A percentile compares a stretch with the other conserved stretches of the same genome.
These are phyloP conservation scores for Lanius ludovicianus DNA, from an alignment of 2,113 vertebrate genomes.

Conservation along the genomic window DNA sequence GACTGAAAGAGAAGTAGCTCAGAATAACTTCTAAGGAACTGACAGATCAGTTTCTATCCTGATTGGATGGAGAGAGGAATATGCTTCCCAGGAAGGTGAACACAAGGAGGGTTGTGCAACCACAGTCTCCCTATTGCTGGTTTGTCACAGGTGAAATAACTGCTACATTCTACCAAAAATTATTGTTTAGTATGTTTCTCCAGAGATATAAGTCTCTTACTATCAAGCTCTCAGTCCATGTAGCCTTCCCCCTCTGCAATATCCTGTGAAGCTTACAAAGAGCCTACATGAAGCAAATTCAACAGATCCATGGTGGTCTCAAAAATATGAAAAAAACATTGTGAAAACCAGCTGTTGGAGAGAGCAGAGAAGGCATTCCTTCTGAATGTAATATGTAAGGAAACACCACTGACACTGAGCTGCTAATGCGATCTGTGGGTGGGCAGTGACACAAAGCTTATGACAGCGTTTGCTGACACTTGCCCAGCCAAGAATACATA, in stretches of 20 bases:
- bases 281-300: neutral
- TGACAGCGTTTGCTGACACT: fast-evolving
- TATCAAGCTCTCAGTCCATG: neutral
- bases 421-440: neutral
- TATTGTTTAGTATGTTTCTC: neutral
- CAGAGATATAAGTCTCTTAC: neutral
- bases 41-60: neutral
- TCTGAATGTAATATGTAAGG: neutral
- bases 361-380: neutral
- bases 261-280: neutral
- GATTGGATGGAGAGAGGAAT: neutral
- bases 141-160: neutral
- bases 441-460: neutral
- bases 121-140: neutral
- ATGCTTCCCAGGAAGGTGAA: neutral
- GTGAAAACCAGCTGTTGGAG: neutral
- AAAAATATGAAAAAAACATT: neutral
- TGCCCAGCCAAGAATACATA: neutral
- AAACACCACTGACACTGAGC: neutral
- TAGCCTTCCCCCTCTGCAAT: fast-evolving
- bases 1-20: neutral
- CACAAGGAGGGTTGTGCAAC: neutral
- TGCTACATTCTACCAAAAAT: fast-evolving
- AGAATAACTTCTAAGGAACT: neutral
- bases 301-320: neutral